A percentile compares a stretch with the other conserved stretches of the same genome.
phyloP scores from a whole-genome alignment of 2,113 vertebrate species.

The Glareola pratincola region DNA sequence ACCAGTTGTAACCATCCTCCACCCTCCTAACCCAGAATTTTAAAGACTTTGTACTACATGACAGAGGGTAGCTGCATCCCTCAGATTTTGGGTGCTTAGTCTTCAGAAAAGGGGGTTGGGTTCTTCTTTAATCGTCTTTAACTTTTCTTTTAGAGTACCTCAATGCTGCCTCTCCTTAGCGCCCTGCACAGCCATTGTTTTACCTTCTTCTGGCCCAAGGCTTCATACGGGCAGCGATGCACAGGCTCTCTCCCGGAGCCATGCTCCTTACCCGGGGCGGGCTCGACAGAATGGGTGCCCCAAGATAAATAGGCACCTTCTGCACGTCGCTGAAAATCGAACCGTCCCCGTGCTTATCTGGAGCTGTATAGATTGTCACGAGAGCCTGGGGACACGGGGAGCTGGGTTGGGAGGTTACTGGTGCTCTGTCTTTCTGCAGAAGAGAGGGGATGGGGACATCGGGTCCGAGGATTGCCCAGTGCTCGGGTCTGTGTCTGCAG shows the following conservation, averaged over 20 bases:
- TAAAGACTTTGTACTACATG: accelerated
- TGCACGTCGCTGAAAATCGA: slow-evolving; percentile 19
- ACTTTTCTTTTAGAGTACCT: background rate
- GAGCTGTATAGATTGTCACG: background rate
- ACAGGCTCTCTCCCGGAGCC: background rate
- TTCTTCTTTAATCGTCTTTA: background rate
- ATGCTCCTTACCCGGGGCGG: background rate
- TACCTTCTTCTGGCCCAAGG: background rate
- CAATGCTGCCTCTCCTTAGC: accelerated
- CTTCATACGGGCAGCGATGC: accelerated
- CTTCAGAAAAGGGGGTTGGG: background rate
- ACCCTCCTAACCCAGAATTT: background rate
- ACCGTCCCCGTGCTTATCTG: background rate
- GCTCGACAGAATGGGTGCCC: slow-evolving; percentile 33
- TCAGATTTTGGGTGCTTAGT: background rate
- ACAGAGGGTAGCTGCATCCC: accelerated
- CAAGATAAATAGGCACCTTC: slow-evolving; percentile 37
- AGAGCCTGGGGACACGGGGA: slow-evolving; percentile 3
- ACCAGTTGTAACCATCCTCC: background rate
- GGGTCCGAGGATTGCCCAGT: accelerated
- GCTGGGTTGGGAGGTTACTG: background rate
- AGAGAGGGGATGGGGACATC: background rate
- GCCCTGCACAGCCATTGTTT: accelerated
- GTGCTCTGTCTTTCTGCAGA: background rate
- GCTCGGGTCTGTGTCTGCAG: background rate